Evolutionary conservation across 2,888 invertebrate species (phyloP).

Genomic region (Drosophila merina): DNA sequence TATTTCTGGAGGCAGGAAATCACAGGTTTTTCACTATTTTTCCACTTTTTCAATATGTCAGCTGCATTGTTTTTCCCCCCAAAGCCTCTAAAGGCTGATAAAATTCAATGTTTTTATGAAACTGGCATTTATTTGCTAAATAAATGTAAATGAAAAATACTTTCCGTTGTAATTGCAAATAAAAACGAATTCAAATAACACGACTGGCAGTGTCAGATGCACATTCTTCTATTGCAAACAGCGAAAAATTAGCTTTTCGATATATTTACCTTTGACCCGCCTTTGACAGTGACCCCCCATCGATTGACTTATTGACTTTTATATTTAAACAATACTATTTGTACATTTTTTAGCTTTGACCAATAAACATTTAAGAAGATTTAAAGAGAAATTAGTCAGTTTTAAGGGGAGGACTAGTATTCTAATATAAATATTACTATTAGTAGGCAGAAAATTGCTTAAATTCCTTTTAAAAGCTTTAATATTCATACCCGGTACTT

Average conservation of each 20-base stretch:
- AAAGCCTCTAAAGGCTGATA: background rate
- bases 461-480: no score
- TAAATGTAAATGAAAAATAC: background rate
- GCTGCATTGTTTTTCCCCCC: background rate
- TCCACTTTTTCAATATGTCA: constrained; percentile 1
- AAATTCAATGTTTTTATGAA: background rate
- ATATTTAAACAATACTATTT: background rate
- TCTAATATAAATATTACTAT: no score
- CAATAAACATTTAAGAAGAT: background rate
- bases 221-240: background rate
- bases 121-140: background rate
- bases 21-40: background rate
- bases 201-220: background rate
- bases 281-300: background rate
- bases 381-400: background rate
- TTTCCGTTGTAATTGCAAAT: constrained; percentile 1
- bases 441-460: no score
- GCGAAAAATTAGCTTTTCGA: background rate
- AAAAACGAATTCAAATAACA: constrained; percentile 1
- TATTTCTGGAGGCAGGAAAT: constrained; percentile 2
- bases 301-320: background rate
- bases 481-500: no score
- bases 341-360: background rate
- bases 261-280: background rate
- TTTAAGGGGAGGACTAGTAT: background rate